Conservation (phyloP, 2,888 invertebrate species). For the Taenaris catops region DNA sequence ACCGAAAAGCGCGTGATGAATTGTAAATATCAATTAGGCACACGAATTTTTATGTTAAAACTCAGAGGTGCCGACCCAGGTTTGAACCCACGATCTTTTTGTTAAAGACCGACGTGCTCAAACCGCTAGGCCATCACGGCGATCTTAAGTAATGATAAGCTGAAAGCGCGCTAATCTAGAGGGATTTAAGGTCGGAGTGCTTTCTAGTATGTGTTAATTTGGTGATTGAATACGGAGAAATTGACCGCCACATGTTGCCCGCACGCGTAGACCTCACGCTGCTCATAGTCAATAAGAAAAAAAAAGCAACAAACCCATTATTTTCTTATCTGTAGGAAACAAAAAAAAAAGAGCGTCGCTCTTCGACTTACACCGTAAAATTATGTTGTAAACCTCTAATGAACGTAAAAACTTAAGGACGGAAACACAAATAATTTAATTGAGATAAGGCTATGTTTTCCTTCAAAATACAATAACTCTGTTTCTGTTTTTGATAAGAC, state of each 20-base stretch:
- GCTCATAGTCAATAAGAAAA: slow-evolving; percentile 12
- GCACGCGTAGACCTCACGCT: slow-evolving; percentile 17
- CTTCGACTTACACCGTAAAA: slow-evolving; percentile 35
- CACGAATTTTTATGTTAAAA: too few relatives aligned
- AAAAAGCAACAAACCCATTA: slow-evolving; percentile 5
- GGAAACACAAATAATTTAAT: slow-evolving; percentile 54
- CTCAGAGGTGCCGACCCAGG: too few relatives aligned
- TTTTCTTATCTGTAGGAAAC: slow-evolving; percentile 36
- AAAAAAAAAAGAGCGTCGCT: slow-evolving; percentile 27
- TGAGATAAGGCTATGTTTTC: slow-evolving; percentile 61
- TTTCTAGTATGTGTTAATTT: too few relatives aligned
- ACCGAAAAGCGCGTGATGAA: too few relatives aligned
- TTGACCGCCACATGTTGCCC: slow-evolving; percentile 5
- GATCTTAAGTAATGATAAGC: too few relatives aligned
- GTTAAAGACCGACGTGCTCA: too few relatives aligned
- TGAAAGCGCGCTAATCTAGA: too few relatives aligned
- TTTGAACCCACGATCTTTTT: too few relatives aligned
- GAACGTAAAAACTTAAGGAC: slow-evolving; percentile 50
- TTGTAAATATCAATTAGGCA: too few relatives aligned
- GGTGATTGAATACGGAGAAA: slow-evolving; percentile 3
- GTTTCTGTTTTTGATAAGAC: slow-evolving; percentile 62
- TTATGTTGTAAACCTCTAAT: slow-evolving; percentile 35
- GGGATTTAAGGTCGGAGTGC: too few relatives aligned
- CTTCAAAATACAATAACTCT: slow-evolving; percentile 58
- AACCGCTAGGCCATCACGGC: too few relatives aligned